Percentiles rank a stretch among this genome's conserved stretches.
Evolutionary conservation across 2,797 vertebrate genomes (phyloP).

Genomic region (Periophthalmus magnuspinnatus): DNA sequence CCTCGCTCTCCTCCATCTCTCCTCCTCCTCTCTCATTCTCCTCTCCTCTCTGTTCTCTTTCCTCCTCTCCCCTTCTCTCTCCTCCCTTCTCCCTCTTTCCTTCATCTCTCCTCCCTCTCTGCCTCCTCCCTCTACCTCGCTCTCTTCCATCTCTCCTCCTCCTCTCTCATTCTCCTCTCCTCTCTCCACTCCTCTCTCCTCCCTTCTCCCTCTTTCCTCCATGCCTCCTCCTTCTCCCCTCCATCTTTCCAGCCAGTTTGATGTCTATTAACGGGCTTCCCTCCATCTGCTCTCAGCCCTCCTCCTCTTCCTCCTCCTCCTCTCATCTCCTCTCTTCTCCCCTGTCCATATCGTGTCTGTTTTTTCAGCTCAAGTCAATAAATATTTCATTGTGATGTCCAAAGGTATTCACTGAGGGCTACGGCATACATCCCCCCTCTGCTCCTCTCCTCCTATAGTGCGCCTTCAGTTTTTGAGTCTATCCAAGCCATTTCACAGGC

Average conservation of each 20-base stretch:
- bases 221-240: neutral
- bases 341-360: conserved; percentile 4
- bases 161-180: no score
- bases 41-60: no score
- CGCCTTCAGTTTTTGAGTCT: neutral
- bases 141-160: no score
- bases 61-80: no score
- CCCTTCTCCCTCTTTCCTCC: no score
- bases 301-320: neutral
- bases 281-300: neutral
- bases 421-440: neutral
- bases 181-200: no score
- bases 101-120: no score
- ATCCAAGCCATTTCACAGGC: no score
- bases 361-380: conserved; percentile 7
- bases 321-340: neutral
- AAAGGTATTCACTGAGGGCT: conserved; percentile 3
- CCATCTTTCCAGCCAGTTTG: neutral
- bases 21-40: no score
- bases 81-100: no score
- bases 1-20: no score
- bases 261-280: neutral
- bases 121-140: no score
- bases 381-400: conserved; percentile 3
- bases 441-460: neutral